A percentile compares a stretch with the other conserved stretches of the same genome.
These are phyloP conservation scores for Myiopsitta monachus DNA, from an alignment of 2,113 vertebrate species.

Conservation along the genomic window DNA sequence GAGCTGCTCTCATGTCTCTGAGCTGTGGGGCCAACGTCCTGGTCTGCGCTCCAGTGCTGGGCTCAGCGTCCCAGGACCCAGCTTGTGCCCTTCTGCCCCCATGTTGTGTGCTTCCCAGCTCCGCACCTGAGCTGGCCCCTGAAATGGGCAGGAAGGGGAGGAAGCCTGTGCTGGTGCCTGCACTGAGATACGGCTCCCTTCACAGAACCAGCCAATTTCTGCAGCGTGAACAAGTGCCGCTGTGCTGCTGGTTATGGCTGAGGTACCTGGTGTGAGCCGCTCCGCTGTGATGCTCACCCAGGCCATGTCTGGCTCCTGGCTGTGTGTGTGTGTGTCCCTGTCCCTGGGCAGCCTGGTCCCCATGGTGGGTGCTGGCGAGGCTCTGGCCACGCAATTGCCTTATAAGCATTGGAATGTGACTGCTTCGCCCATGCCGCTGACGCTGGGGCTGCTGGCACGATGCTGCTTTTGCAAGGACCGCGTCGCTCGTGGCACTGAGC, in stretches of 20 bases:
- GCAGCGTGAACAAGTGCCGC: rapidly evolving
- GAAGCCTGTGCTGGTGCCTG: background rate
- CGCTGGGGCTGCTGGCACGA: constrained; percentile 12
- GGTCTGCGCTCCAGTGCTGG: rapidly evolving
- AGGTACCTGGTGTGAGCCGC: background rate
- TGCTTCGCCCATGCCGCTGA: background rate
- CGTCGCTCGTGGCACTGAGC: background rate
- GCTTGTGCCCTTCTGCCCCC: background rate
- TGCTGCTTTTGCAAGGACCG: background rate
- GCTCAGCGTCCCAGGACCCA: rapidly evolving
- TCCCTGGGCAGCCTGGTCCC: background rate
- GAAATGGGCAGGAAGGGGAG: background rate
- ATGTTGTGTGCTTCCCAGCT: rapidly evolving
- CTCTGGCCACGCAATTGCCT: constrained; percentile 66
- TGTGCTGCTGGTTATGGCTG: background rate
- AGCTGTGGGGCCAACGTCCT: background rate
- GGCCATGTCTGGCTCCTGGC: background rate
- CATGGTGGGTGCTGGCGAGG: background rate
- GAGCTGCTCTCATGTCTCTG: background rate
- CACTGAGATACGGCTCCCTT: rapidly evolving
- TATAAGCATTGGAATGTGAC: constrained; percentile 80
- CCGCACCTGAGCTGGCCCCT: background rate
- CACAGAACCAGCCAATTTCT: background rate
- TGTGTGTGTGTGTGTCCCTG: background rate
- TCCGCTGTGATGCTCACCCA: rapidly evolving